phyloP scores from a whole-genome alignment of 2,888 invertebrate species.

The Epistrophe grossulariae region DNA sequence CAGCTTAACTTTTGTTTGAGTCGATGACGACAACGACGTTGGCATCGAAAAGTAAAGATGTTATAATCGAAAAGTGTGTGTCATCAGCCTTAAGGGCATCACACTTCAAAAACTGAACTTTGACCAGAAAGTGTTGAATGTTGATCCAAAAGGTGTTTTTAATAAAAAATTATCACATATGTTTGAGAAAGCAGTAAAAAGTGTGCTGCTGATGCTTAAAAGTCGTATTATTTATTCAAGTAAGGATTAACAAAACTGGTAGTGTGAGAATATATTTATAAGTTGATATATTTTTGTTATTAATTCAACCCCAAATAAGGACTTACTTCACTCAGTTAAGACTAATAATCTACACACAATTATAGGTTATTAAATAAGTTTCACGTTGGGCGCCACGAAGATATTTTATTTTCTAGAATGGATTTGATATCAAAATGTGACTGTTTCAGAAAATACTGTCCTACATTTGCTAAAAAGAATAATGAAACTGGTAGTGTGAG shows the following conservation, averaged over 20 bases:
- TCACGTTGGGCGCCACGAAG: constrained; percentile 1
- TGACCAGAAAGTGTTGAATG: constrained; percentile 27
- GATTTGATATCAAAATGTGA: too few species aligned
- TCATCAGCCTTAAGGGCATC: constrained; percentile 25
- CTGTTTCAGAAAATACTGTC: too few species aligned
- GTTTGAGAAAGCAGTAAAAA: not conserved
- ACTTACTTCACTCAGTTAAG: too few species aligned
- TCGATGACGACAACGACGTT: not conserved
- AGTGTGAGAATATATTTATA: not conserved
- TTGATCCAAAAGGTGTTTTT: constrained; percentile 8
- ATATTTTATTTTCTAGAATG: not conserved
- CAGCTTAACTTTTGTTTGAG: constrained; percentile 46
- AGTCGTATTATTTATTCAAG: not conserved
- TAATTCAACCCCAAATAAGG: not conserved
- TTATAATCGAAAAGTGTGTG: constrained; percentile 28
- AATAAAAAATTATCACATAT: constrained; percentile 1
- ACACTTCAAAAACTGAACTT: constrained; percentile 32
- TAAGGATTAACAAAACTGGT: not conserved
- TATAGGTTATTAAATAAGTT: not conserved
- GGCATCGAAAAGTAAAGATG: constrained; percentile 11
- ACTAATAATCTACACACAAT: not conserved
- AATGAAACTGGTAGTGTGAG: too few species aligned
- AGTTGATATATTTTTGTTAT: not conserved
- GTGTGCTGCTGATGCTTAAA: constrained; percentile 27
- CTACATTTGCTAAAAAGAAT: too few species aligned